Conservation (phyloP, 1,140 invertebrate species). For the Chironomus tepperi region DNA sequence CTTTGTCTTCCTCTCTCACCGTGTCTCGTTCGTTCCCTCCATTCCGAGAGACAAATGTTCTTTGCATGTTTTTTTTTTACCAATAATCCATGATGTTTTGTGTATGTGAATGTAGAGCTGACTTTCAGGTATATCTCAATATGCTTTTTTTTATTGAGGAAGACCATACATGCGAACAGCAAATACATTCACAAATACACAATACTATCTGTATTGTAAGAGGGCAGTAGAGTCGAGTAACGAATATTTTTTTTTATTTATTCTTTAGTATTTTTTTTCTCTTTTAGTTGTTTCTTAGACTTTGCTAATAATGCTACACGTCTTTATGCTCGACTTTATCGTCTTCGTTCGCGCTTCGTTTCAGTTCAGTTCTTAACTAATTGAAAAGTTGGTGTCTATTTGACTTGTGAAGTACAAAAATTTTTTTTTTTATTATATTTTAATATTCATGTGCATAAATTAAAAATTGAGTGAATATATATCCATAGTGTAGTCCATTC, state of each 20-base stretch:
- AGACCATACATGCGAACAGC: too few relatives aligned
- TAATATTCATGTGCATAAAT: conserved; percentile 19
- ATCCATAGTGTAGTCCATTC: too few relatives aligned
- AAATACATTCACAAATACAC: too few relatives aligned
- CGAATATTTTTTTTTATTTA: conserved; percentile 23
- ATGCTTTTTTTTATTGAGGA: too few relatives aligned
- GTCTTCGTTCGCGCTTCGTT: not conserved
- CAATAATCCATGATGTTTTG: too few relatives aligned
- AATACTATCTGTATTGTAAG: not conserved
- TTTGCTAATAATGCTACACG: conserved; percentile 40
- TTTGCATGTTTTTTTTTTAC: too few relatives aligned
- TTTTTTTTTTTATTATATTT: not conserved
- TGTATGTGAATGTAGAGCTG: too few relatives aligned
- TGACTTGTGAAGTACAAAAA: not conserved
- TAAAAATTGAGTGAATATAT: conserved; percentile 7
- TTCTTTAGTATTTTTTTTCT: conserved; percentile 21
- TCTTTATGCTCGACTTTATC: conserved; percentile 25
- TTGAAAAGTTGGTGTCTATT: conserved; percentile 7
- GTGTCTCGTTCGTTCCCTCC: not conserved
- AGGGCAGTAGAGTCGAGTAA: conserved; percentile 20
- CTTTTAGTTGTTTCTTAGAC: conserved; percentile 42
- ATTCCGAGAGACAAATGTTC: not conserved
- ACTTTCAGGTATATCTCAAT: too few relatives aligned
- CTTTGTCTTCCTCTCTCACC: not conserved
- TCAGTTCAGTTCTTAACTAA: not conserved